phyloP scores from a whole-genome alignment of 2,888 invertebrate genomes.

The Pristionchus mayeri region DNA sequence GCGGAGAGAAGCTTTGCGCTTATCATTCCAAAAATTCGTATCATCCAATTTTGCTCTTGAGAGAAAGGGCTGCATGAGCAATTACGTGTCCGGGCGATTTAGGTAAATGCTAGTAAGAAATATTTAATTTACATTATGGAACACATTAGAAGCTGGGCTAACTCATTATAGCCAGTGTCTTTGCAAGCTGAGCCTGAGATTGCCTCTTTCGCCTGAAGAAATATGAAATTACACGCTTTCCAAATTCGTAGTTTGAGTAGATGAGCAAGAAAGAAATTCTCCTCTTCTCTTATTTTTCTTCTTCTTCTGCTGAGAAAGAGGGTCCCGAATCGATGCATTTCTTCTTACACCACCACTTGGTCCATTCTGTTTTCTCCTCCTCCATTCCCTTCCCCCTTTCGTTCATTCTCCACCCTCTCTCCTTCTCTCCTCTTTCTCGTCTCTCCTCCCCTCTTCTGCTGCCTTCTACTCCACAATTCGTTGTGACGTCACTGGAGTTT shows the following conservation, averaged over 20 bases:
- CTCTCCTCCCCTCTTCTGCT: background rate
- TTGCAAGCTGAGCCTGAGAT: background rate
- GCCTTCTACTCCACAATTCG: background rate
- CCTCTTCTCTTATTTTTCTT: background rate
- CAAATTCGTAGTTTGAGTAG: slow-evolving; percentile 24
- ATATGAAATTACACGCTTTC: background rate
- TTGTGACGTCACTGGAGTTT: slow-evolving; percentile 8
- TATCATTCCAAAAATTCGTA: background rate
- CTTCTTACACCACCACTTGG: slow-evolving; percentile 43
- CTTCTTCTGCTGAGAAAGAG: background rate
- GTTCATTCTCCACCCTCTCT: background rate
- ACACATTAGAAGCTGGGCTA: no score
- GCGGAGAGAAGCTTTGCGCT: no score
- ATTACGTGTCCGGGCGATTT: no score
- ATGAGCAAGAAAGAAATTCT: slow-evolving; percentile 26
- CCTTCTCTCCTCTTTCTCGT: background rate
- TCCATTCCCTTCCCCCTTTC: slow-evolving; percentile 6
- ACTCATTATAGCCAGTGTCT: no score
- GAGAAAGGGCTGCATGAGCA: no score
- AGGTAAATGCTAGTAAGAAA: no score
- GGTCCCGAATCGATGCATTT: slow-evolving; percentile 38
- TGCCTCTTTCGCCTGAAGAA: background rate
- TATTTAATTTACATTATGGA: no score
- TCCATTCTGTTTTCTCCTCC: slow-evolving; percentile 40
- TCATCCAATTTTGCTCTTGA: background rate